Evolutionary conservation across 1,140 invertebrate genomes (phyloP).

Genomic region (Brachionus paranguensis): DNA sequence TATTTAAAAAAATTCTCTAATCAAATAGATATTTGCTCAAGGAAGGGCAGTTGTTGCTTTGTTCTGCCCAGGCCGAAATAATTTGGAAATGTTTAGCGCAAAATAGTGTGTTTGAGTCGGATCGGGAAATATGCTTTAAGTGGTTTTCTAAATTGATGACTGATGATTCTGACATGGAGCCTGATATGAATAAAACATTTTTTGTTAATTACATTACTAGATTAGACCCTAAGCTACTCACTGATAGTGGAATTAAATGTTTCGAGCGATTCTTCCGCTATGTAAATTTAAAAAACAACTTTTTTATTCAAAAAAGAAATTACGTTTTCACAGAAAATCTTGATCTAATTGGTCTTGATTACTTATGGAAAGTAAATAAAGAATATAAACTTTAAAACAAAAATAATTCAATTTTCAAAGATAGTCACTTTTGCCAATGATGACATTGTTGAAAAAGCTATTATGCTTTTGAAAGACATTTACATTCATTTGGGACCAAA

Average conservation of each 20-base stretch:
- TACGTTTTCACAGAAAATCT: slow-evolving; percentile 63
- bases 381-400: not conserved
- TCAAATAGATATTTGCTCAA: slow-evolving; percentile 56
- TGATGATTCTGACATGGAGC: slow-evolving; percentile 90
- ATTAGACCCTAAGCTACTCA: slow-evolving; percentile 79
- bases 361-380: slow-evolving; percentile 77
- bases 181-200: slow-evolving; percentile 89
- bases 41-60: slow-evolving; percentile 89
- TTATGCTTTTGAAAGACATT: slow-evolving; percentile 82
- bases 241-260: slow-evolving; percentile 89
- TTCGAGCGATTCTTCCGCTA: slow-evolving; percentile 92
- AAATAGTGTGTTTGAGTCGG: slow-evolving; percentile 78
- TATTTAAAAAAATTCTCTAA: not conserved
- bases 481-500: slow-evolving; percentile 84
- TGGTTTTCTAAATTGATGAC: slow-evolving; percentile 91
- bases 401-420: slow-evolving; percentile 50
- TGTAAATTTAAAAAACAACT: slow-evolving; percentile 89
- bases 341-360: slow-evolving; percentile 89
- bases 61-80: slow-evolving; percentile 88
- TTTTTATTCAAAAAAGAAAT: slow-evolving; percentile 76
- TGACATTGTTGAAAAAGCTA: slow-evolving; percentile 82
- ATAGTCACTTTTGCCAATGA: slow-evolving; percentile 79
- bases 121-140: slow-evolving; percentile 91
- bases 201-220: slow-evolving; percentile 90
- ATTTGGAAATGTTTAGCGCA: slow-evolving; percentile 94